phyloP scores from a whole-genome alignment of 2,888 invertebrate genomes.

The Standfussiana lucernea region DNA sequence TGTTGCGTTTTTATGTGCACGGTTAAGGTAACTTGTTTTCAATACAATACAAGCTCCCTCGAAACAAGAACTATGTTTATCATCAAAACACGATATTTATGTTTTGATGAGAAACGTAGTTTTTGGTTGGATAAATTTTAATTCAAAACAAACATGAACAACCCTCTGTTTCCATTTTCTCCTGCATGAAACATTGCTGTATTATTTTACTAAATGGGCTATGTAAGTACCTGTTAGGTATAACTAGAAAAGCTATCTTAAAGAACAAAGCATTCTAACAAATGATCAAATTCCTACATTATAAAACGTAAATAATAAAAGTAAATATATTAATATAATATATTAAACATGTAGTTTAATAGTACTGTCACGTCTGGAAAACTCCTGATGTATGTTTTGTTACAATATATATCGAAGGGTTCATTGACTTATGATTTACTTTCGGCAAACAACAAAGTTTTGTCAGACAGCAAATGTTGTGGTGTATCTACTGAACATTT shows the following conservation, averaged over 20 bases:
- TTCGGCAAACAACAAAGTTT: conserved; percentile 53
- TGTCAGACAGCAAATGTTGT: conserved; percentile 39
- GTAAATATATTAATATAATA: too few relatives aligned
- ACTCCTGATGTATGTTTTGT: conserved; percentile 5
- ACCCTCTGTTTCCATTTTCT: not conserved
- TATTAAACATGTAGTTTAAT: too few relatives aligned
- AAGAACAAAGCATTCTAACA: not conserved
- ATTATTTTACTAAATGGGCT: conserved; percentile 1
- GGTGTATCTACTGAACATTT: conserved; percentile 23
- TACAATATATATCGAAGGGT: conserved; percentile 4
- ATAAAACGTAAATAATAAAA: too few relatives aligned
- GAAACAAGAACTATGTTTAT: not conserved
- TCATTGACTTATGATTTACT: conserved; percentile 48
- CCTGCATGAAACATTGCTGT: not conserved
- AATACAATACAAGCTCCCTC: not conserved
- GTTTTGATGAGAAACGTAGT: not conserved
- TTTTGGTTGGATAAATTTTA: not conserved
- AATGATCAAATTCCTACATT: not conserved
- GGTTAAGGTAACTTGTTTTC: not conserved
- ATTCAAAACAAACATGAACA: conserved; percentile 18
- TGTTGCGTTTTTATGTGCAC: not conserved
- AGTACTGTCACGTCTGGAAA: not conserved
- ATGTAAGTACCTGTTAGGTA: not conserved
- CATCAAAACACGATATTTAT: not conserved
- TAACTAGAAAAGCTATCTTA: not conserved